phyloP scores from a whole-genome alignment of 2,888 invertebrate genomes.

The Platycheirus albimanus region DNA sequence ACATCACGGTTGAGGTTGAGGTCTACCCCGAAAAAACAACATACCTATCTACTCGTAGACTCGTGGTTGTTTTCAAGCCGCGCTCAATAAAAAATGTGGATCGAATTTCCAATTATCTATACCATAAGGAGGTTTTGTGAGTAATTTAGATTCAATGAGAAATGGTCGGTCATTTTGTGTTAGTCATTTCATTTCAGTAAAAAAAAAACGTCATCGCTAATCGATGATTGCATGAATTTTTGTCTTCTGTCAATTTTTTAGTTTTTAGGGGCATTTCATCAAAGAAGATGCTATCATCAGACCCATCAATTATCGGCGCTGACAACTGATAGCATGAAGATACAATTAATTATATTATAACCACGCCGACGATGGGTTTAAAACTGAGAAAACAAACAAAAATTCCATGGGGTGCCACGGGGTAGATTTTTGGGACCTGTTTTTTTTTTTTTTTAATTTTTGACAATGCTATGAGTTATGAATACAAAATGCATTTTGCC shows the following conservation, averaged over 20 bases:
- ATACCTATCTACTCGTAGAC: constrained; percentile 7
- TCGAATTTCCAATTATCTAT: constrained; percentile 67
- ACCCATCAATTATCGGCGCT: constrained; percentile 71
- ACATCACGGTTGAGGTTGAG: constrained; percentile 50
- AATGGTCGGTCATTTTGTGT: constrained; percentile 41
- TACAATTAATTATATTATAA: constrained; percentile 64
- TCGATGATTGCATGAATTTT: constrained; percentile 37
- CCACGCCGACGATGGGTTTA: constrained; percentile 2
- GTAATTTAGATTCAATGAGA: constrained; percentile 59
- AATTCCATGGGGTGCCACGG: constrained; percentile 52
- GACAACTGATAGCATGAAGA: constrained; percentile 59
- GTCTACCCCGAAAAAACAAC: constrained; percentile 38
- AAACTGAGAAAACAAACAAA: constrained; percentile 7
- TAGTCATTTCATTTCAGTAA: constrained; percentile 31
- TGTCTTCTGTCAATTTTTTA: constrained; percentile 45
- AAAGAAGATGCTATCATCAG: constrained; percentile 61
- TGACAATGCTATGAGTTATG: constrained; percentile 56
- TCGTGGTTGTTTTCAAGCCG: constrained; percentile 32
- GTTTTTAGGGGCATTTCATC: constrained; percentile 19
- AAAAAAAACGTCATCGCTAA: constrained; percentile 6
- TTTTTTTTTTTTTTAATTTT: constrained; percentile 24
- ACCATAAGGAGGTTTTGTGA: constrained; percentile 45
- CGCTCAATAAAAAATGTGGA: constrained; percentile 38
- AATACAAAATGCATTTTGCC: constrained; percentile 51
- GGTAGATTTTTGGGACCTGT: constrained; percentile 53